These are phyloP conservation scores for Phenacoccus solenopsis DNA, from an alignment of 1,140 invertebrate species.

Conservation along the genomic window DNA sequence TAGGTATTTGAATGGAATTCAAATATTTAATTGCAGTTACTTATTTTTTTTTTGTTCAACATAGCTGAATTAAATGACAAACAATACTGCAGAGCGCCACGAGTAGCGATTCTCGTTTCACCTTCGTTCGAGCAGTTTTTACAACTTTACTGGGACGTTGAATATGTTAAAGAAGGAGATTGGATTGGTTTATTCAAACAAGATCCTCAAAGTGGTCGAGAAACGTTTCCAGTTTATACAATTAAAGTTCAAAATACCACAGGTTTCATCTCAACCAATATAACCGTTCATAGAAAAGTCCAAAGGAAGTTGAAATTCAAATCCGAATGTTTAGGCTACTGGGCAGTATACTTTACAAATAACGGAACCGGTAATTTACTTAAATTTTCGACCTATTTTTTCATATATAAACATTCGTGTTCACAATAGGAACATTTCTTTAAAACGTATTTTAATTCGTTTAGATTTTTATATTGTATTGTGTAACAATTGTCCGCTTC, in stretches of 20 bases:
- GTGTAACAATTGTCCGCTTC: too few species aligned
- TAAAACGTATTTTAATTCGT: too few species aligned
- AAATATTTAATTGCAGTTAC: too few species aligned
- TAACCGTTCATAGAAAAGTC: background rate
- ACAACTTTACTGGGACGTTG: slow-evolving; percentile 7
- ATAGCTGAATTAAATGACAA: background rate
- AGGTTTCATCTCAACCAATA: background rate
- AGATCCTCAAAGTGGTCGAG: background rate
- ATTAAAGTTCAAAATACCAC: background rate
- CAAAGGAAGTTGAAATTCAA: background rate
- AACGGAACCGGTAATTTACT: slow-evolving; percentile 4
- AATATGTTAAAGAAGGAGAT: background rate
- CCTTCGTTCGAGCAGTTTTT: background rate
- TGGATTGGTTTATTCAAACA: slow-evolving; percentile 8
- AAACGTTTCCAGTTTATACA: background rate
- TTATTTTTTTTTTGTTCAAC: background rate
- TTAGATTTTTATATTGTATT: too few species aligned
- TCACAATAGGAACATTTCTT: too few species aligned
- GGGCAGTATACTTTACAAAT: background rate
- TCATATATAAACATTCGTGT: too few species aligned
- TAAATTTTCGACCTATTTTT: too few species aligned
- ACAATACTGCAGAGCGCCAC: background rate
- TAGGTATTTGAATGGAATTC: too few species aligned
- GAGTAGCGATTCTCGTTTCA: background rate
- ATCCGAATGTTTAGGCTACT: slow-evolving; percentile 8